phyloP scores from a whole-genome alignment of 2,888 invertebrate species.

The Vanessa cardui region DNA sequence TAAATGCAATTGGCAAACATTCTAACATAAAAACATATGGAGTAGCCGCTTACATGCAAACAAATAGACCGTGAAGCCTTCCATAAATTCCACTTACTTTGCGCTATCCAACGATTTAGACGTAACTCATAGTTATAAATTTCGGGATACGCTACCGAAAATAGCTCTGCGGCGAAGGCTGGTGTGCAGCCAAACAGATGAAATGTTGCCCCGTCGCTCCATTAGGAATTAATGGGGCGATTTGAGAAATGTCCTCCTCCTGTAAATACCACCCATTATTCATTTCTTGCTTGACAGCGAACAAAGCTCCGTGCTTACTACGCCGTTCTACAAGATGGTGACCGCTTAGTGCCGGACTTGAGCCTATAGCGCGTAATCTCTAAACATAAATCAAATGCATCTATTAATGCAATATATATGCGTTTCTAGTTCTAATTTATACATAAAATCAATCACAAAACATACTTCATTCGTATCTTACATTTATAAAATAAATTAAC shows the following conservation, averaged over 20 bases:
- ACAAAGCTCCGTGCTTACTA: slow-evolving; percentile 30
- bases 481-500: too few species aligned
- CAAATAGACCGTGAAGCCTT: slow-evolving; percentile 66
- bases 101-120: slow-evolving; percentile 75
- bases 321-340: slow-evolving; percentile 23
- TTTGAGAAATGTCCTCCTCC: slow-evolving; percentile 80
- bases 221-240: slow-evolving; percentile 81
- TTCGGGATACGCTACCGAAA: slow-evolving; percentile 75
- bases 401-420: background rate
- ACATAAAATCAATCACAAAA: too few species aligned
- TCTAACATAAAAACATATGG: slow-evolving; percentile 39
- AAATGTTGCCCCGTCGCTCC: slow-evolving; percentile 76
- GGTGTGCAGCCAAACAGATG: slow-evolving; percentile 78
- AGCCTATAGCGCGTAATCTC: slow-evolving; percentile 18
- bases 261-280: slow-evolving; percentile 74
- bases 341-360: slow-evolving; percentile 19
- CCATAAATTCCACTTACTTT: slow-evolving; percentile 76
- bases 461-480: too few species aligned
- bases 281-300: slow-evolving; percentile 56
- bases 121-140: slow-evolving; percentile 65
- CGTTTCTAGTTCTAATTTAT: too few species aligned
- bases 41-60: slow-evolving; percentile 47
- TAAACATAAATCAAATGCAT: background rate
- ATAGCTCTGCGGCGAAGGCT: slow-evolving; percentile 73
- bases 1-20: slow-evolving; percentile 31